Evolutionary conservation across 2,888 invertebrate genomes (phyloP).

Genomic region (Lagria hirta): DNA sequence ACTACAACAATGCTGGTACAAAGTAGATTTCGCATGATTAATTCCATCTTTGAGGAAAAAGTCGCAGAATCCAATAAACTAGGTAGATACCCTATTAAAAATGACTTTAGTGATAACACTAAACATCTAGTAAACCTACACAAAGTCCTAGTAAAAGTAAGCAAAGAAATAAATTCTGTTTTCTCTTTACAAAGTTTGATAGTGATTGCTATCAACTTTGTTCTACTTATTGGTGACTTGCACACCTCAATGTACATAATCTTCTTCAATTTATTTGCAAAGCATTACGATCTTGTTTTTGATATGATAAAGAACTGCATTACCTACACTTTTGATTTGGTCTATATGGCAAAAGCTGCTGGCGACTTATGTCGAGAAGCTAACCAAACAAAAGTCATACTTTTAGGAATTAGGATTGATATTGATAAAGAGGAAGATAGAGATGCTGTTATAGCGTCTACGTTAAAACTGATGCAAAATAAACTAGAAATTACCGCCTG

Average conservation of each 20-base stretch:
- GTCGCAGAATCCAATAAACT: constrained; percentile 16
- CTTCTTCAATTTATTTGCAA: constrained; percentile 11
- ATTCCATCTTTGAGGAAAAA: constrained; percentile 12
- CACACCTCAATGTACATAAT: constrained; percentile 17
- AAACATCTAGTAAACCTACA: constrained; percentile 18
- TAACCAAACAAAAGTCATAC: constrained; percentile 29
- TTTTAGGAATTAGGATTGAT: constrained; percentile 32
- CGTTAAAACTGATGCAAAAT: constrained; percentile 34
- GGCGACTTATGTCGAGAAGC: constrained; percentile 26
- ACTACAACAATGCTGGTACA: neutral
- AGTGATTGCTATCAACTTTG: constrained; percentile 16
- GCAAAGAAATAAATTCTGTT: constrained; percentile 14
- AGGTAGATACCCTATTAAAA: constrained; percentile 22
- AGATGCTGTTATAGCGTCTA: constrained; percentile 30
- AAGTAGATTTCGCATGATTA: constrained; percentile 17
- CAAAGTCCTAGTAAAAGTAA: constrained; percentile 19
- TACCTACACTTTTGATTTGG: constrained; percentile 12
- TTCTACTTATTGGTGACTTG: constrained; percentile 18
- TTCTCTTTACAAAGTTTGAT: constrained; percentile 24
- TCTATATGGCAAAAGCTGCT: constrained; percentile 9
- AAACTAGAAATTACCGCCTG: constrained; percentile 36
- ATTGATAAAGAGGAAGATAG: constrained; percentile 30
- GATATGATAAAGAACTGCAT: constrained; percentile 8
- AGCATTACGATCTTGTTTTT: constrained; percentile 3
- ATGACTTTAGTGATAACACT: constrained; percentile 17